Conservation (phyloP, 2,797 vertebrate species). For the Gambusia yucatana region DNA sequence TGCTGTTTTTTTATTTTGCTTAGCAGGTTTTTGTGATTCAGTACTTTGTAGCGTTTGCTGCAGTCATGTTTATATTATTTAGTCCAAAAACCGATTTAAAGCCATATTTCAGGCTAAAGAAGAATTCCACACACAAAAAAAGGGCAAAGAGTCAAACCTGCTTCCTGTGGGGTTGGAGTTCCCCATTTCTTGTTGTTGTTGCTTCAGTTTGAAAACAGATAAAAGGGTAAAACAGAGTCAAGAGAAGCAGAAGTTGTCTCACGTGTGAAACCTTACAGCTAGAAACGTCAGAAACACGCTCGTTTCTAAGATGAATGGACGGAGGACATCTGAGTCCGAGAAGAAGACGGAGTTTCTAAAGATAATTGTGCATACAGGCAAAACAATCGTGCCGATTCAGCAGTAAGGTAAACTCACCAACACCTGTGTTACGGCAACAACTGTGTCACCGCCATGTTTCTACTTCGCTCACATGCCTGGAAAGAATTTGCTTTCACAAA, state of each 20-base stretch:
- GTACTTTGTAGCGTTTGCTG: too few relatives aligned
- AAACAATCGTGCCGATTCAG: slow-evolving; percentile 58
- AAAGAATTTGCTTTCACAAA: slow-evolving; percentile 13
- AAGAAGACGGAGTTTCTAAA: slow-evolving; percentile 45
- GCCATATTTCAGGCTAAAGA: background rate
- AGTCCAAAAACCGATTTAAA: background rate
- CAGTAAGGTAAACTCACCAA: slow-evolving; percentile 39
- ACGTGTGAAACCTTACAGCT: background rate
- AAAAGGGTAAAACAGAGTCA: slow-evolving; percentile 3
- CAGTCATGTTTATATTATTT: background rate
- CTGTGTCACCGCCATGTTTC: slow-evolving; percentile 12
- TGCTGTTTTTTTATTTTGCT: background rate
- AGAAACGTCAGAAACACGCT: slow-evolving; percentile 16
- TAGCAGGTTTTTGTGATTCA: background rate
- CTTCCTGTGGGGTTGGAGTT: background rate
- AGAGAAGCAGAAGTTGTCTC: slow-evolving; percentile 15
- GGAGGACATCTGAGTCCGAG: slow-evolving; percentile 45
- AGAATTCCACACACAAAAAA: background rate
- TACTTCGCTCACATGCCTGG: slow-evolving; percentile 1
- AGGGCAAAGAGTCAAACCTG: background rate
- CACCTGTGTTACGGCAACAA: slow-evolving; percentile 35
- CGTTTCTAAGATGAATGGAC: slow-evolving; percentile 33
- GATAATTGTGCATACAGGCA: slow-evolving; percentile 60
- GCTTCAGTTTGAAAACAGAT: slow-evolving; percentile 3
- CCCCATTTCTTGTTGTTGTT: background rate